Conservation (phyloP, 2,888 invertebrate genomes). For the Leucania comma region DNA sequence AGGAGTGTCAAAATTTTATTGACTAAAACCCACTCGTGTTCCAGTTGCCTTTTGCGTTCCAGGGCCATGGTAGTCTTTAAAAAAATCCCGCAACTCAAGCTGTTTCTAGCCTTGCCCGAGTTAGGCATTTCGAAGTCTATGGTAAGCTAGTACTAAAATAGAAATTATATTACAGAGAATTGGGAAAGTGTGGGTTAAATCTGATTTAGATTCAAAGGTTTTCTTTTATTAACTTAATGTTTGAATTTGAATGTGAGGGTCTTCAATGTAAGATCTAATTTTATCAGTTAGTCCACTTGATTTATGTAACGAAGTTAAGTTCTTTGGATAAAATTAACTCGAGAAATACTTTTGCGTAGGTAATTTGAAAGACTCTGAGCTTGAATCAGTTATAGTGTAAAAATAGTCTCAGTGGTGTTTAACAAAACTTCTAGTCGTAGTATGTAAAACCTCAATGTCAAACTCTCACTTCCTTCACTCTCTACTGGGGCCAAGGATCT, state of each 20-base stretch:
- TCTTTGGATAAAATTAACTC: neutral
- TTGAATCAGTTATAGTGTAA: no score
- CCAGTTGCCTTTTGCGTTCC: no score
- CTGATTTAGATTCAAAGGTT: slow-evolving; percentile 32
- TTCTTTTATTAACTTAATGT: slow-evolving; percentile 12
- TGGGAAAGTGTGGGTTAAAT: neutral
- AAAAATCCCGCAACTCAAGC: no score
- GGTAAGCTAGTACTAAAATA: slow-evolving; percentile 17
- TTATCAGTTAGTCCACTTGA: neutral
- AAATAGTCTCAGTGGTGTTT: no score
- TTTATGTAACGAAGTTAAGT: neutral
- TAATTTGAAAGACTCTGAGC: neutral
- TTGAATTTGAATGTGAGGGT: slow-evolving; percentile 3
- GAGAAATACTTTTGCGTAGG: no score
- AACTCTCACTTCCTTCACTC: no score
- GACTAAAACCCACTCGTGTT: no score
- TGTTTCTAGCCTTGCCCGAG: neutral
- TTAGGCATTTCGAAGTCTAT: neutral
- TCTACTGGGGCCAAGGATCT: no score
- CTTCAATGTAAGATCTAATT: neutral
- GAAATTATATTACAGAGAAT: slow-evolving; percentile 17
- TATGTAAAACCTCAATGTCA: no score
- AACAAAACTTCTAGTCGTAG: no score
- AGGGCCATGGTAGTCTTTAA: no score
- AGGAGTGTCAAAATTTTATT: no score